A percentile compares a stretch with the other conserved stretches of the same genome.
These are phyloP conservation scores for Lepus europaeus DNA, from an alignment of 2,113 vertebrate genomes.

Conservation along the genomic window DNA sequence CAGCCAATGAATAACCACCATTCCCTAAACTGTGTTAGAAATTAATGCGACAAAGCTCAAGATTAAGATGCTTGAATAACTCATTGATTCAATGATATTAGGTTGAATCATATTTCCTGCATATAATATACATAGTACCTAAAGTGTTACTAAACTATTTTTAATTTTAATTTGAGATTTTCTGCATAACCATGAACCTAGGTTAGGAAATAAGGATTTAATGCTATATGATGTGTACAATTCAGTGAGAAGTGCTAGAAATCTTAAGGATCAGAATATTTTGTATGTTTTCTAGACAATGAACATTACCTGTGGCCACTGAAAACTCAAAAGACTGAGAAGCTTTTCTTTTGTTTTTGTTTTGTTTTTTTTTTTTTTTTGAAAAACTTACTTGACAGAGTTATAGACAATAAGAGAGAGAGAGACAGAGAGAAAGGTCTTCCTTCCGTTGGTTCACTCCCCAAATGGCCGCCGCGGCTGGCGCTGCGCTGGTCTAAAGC, in stretches of 20 bases:
- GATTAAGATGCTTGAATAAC: background rate
- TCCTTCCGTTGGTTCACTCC: too few relatives aligned
- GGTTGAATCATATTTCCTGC: background rate
- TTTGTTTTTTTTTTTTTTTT: too few relatives aligned
- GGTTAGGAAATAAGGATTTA: conserved; percentile 37
- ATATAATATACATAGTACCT: background rate
- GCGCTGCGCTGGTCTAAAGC: too few relatives aligned
- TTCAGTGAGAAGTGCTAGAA: background rate
- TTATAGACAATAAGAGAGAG: too few relatives aligned
- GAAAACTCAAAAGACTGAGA: conserved; percentile 9
- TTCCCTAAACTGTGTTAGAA: conserved; percentile 33
- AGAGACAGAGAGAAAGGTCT: too few relatives aligned
- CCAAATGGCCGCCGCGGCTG: too few relatives aligned
- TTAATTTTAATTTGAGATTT: conserved; percentile 35
- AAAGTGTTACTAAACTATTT: background rate
- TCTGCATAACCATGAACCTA: background rate
- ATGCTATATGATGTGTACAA: background rate
- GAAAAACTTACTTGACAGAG: too few relatives aligned
- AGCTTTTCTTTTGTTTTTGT: too few relatives aligned
- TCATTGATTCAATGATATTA: background rate
- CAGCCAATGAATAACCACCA: background rate
- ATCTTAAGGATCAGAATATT: background rate
- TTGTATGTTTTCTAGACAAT: background rate
- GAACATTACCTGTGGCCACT: background rate
- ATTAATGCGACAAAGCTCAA: background rate